Base-by-base conservation (phyloP, 2,888 invertebrate species). In the Drosophila nr. fundita region DNA sequence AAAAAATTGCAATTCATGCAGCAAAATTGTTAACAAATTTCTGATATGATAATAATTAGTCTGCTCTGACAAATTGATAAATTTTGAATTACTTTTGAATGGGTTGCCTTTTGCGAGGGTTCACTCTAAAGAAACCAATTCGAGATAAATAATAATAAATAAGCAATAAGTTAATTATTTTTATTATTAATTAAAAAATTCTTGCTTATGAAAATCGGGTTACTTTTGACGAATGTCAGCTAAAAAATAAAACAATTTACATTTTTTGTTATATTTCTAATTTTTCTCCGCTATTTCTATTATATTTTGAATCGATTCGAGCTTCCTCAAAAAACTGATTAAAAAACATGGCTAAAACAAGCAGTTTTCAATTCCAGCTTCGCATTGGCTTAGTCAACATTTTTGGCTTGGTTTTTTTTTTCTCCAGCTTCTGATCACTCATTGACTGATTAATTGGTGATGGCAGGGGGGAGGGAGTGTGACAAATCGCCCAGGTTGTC, bases 11-110 rank as follows among this genome's bases (percentile, higher is more conserved):
- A 54, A 34, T 18, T 63, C 42, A 45, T 29, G 13, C 8, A 27
- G 18, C 36, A 38, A 50, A 50, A 58, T 42, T 72, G 49, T 61
- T 36, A 57, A 60, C 55, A 63, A 69, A 65, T 60, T 52, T 58
- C 5, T 3, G 29, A 34, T 61, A 52, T 59, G 40, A n/a, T 10
- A 18, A 34, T n/a, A 36, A 66, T 52, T 36, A 29, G 36, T 65
- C 1, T 24, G 21, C 30, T 18, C 40, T 18, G 38, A 38, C 60
- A 58, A 69, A 59, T 74, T 49, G 62, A 48, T 63, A 60, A 38
- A 55, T 42, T 18, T 18, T 8, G 18, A 45, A 38, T 49, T 61
- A 42, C n/a, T 36, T 34, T 32, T 29, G 13, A 52, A 52, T 52
- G 7, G 29, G n/a, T 52, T 30, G 15, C 5, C 24, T 15, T 15